phyloP scores from a whole-genome alignment of 2,113 vertebrate species.

The Tautogolabrus adspersus region DNA sequence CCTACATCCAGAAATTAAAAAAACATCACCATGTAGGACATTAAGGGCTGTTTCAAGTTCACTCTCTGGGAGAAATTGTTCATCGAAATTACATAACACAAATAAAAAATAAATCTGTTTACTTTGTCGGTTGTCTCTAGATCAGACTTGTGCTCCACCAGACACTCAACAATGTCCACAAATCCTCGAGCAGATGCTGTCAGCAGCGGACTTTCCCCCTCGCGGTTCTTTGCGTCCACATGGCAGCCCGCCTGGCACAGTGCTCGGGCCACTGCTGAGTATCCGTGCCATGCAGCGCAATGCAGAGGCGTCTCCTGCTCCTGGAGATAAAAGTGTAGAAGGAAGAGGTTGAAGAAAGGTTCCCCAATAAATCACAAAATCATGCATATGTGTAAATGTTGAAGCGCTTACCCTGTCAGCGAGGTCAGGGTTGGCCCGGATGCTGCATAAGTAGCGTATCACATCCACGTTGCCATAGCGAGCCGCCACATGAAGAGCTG shows the following conservation, averaged over 20 bases:
- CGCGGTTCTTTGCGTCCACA: conserved; percentile 91
- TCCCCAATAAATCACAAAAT: accelerated
- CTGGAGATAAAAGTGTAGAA: conserved; percentile 64
- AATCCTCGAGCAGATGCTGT: conserved; percentile 95
- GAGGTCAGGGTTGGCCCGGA: conserved; percentile 91
- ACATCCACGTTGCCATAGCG: conserved; percentile 97
- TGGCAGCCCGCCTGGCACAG: conserved; percentile 91
- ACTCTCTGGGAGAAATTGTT: too few relatives aligned
- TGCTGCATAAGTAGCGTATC: conserved; percentile 92
- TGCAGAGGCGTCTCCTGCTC: conserved; percentile 97
- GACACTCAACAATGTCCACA: conserved; percentile 94
- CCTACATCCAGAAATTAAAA: too few relatives aligned
- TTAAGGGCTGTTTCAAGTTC: too few relatives aligned
- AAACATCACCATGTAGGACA: too few relatives aligned
- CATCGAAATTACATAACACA: too few relatives aligned
- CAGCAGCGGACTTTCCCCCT: conserved; percentile 93
- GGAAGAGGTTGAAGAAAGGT: background rate
- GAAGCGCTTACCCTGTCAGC: conserved; percentile 88
- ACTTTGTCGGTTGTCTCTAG: conserved; percentile 94
- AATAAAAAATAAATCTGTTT: background rate
- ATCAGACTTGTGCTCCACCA: conserved; percentile 90
- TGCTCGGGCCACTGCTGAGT: conserved; percentile 89
- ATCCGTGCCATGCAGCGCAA: conserved; percentile 97
- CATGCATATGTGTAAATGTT: too few relatives aligned
- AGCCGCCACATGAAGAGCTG: conserved; percentile 94